Percentiles rank a stretch among this genome's conserved stretches.
Conservation (phyloP, 2,797 vertebrate genomes). For the Epinephelus coioides region DNA sequence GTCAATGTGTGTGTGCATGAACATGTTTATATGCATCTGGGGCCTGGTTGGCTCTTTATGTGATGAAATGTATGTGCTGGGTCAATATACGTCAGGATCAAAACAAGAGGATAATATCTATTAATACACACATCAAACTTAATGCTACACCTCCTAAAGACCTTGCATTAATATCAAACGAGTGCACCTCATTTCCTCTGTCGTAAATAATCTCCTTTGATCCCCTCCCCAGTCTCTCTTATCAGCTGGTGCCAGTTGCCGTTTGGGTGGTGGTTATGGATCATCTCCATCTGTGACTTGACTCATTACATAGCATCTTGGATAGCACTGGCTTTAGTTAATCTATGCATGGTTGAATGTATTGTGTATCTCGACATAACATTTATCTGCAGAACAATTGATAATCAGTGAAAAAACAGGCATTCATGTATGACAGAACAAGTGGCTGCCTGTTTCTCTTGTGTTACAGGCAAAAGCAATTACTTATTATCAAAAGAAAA, state of each 20-base stretch:
- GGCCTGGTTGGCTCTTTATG: slow-evolving; percentile 3
- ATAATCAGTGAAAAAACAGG: slow-evolving; percentile 2
- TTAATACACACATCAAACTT: slow-evolving; percentile 36
- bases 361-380: background rate
- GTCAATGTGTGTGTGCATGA: background rate
- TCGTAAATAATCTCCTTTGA: slow-evolving; percentile 31
- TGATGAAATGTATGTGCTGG: background rate
- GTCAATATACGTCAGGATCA: slow-evolving; percentile 28
- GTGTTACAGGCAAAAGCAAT: background rate
- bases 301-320: slow-evolving; percentile 13
- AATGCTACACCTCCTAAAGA: slow-evolving; percentile 42
- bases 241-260: slow-evolving; percentile 31
- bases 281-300: slow-evolving; percentile 24
- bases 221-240: slow-evolving; percentile 10
- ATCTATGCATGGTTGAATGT: background rate
- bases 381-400: background rate
- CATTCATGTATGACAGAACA: background rate
- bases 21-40: slow-evolving; percentile 4
- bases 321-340: slow-evolving; percentile 3
- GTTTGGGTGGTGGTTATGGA: slow-evolving; percentile 18
- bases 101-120: slow-evolving; percentile 13
- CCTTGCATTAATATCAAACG: slow-evolving; percentile 37
- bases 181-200: slow-evolving; percentile 34
- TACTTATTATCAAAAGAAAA: background rate
- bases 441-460: slow-evolving; percentile 2